A percentile compares a stretch with the other conserved stretches of the same genome.
phyloP scores from a whole-genome alignment of 2,113 vertebrate genomes.

The Epinephelus fuscoguttatus region DNA sequence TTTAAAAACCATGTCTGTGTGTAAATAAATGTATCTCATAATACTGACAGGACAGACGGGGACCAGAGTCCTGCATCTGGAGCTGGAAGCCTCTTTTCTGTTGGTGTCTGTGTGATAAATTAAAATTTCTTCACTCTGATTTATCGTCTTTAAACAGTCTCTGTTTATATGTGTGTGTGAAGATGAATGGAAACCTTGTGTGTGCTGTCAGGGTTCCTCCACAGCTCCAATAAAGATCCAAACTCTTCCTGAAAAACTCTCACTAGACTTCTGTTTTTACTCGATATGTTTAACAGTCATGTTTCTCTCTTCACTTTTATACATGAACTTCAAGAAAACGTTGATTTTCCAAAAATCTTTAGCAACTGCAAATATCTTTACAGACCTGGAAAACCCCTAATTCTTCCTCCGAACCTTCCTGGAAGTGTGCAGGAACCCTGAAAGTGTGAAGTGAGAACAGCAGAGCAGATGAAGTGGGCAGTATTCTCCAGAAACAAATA shows the following conservation, averaged over 20 bases:
- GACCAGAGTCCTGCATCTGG: not conserved
- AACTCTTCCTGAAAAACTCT: not conserved
- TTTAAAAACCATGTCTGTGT: slow-evolving; percentile 22
- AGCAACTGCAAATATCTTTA: not conserved
- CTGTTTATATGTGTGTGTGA: not conserved
- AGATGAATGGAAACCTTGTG: not conserved
- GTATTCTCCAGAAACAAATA: slow-evolving; percentile 17
- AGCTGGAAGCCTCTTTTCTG: slow-evolving; percentile 58
- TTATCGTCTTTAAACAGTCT: slow-evolving; percentile 50
- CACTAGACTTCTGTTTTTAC: not conserved
- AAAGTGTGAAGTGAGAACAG: not conserved
- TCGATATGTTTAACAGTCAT: slow-evolving; percentile 22
- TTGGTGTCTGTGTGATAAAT: slow-evolving; percentile 38
- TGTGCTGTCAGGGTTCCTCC: slow-evolving; percentile 22
- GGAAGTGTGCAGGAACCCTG: slow-evolving; percentile 28
- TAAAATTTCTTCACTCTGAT: slow-evolving; percentile 32
- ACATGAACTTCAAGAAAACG: not conserved
- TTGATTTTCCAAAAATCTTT: not conserved
- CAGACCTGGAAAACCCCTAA: not conserved
- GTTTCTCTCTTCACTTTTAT: slow-evolving; percentile 8
- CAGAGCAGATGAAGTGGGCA: not conserved
- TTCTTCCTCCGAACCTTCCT: not conserved
- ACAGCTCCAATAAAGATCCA: not conserved
- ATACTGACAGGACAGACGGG: slow-evolving; percentile 51
- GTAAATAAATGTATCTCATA: slow-evolving; percentile 29